A percentile compares a stretch with the other conserved stretches of the same genome.
Evolutionary conservation across 2,888 invertebrate genomes (phyloP).

Genomic region (Meiosimyza decipiens): DNA sequence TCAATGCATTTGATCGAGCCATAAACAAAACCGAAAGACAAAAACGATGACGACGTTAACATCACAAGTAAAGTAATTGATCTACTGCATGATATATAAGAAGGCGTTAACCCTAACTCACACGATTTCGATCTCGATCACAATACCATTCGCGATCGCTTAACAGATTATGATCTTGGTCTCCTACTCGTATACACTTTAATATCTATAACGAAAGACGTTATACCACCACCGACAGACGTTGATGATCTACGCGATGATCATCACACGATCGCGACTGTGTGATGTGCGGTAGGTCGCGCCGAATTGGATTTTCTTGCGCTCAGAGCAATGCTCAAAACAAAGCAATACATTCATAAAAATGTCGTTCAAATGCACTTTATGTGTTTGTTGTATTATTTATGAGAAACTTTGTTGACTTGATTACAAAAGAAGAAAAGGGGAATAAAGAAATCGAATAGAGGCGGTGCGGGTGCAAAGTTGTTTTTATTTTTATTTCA

Average conservation of each 20-base stretch:
- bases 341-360: slow-evolving; percentile 20
- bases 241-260: not conserved
- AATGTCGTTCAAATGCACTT: slow-evolving; percentile 27
- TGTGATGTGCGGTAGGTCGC: slow-evolving; percentile 23
- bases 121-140: slow-evolving; percentile 39
- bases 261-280: slow-evolving; percentile 14
- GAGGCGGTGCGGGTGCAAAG: not conserved
- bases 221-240: not conserved
- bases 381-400: slow-evolving; percentile 27
- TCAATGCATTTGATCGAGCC: not conserved
- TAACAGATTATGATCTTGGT: not conserved
- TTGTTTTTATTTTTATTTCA: not conserved
- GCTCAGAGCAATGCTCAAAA: not conserved
- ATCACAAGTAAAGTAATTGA: slow-evolving; percentile 22
- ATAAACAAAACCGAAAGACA: not conserved
- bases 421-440: not conserved
- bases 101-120: slow-evolving; percentile 49
- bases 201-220: not conserved
- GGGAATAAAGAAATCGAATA: not conserved
- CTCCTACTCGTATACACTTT: not conserved
- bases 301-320: not conserved
- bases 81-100: slow-evolving; percentile 43
- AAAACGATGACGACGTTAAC: not conserved
- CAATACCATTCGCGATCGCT: not conserved
- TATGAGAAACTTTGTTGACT: slow-evolving; percentile 3